Conservation (phyloP, 2,888 invertebrate species). For the Mesorhabditis belari region DNA sequence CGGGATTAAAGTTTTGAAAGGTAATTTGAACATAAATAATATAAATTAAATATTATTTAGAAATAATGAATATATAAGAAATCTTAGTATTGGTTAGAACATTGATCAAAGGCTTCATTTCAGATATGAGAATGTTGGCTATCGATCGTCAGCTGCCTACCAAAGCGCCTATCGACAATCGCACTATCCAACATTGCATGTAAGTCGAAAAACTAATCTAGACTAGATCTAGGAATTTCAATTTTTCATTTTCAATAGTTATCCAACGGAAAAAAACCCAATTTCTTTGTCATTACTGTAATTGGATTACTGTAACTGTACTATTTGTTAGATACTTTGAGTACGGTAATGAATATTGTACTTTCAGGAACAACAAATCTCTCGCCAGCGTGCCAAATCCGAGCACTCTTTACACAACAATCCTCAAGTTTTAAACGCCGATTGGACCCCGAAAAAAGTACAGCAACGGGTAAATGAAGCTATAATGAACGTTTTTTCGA, state of each 20-base stretch:
- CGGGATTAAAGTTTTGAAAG: too few species aligned
- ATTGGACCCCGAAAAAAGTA: background rate
- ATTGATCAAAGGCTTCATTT: too few species aligned
- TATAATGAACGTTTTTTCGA: background rate
- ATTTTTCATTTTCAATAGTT: too few species aligned
- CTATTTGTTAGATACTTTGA: background rate
- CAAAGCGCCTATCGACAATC: slow-evolving; percentile 46
- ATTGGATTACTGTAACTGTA: too few species aligned
- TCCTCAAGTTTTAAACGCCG: background rate
- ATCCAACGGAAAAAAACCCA: background rate
- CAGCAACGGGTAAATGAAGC: background rate
- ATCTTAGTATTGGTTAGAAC: too few species aligned
- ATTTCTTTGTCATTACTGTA: too few species aligned
- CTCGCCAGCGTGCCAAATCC: slow-evolving; percentile 18
- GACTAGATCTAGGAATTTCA: too few species aligned
- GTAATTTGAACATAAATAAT: too few species aligned
- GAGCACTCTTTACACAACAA: slow-evolving; percentile 3
- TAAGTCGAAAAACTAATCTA: too few species aligned
- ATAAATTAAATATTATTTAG: too few species aligned
- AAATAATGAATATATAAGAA: too few species aligned
- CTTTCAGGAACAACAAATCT: slow-evolving; percentile 19
- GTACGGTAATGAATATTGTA: background rate
- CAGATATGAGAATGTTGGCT: slow-evolving; percentile 51
- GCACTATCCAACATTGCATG: slow-evolving; percentile 49
- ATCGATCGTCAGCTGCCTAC: slow-evolving; percentile 42